These are phyloP conservation scores for Wasmannia auropunctata DNA, from an alignment of 1,140 invertebrate genomes.

Conservation along the genomic window DNA sequence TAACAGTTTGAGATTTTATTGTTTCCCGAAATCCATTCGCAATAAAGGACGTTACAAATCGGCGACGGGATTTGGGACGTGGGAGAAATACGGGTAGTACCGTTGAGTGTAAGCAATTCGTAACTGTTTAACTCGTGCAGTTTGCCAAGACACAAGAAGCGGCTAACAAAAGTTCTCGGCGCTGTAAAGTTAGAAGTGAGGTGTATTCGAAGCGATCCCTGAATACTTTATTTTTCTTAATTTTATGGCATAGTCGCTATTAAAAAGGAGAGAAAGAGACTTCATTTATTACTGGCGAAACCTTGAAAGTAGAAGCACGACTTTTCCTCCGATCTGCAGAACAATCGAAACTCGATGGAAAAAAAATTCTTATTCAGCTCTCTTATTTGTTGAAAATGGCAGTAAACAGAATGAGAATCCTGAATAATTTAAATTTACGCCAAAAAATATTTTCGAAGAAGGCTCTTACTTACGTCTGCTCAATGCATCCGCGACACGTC, in stretches of 20 bases:
- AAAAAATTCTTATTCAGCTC: neutral
- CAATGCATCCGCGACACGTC: neutral
- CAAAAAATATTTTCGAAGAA: neutral
- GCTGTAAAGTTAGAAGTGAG: slow-evolving; percentile 35
- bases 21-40: slow-evolving; percentile 45
- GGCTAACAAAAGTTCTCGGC: slow-evolving; percentile 38
- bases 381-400: slow-evolving; percentile 8
- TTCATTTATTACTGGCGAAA: slow-evolving; percentile 16
- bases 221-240: slow-evolving; percentile 51
- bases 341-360: slow-evolving; percentile 33
- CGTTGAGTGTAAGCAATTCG: slow-evolving; percentile 46
- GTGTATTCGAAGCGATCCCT: neutral
- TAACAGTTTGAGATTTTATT: slow-evolving; percentile 48
- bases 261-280: slow-evolving; percentile 13
- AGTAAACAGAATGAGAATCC: neutral
- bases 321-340: slow-evolving; percentile 7
- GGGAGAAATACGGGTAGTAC: slow-evolving; percentile 29
- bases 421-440: neutral
- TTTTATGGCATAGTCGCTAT: slow-evolving; percentile 13
- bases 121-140: slow-evolving; percentile 55
- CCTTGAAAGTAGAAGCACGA: neutral
- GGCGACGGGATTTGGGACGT: slow-evolving; percentile 39
- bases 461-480: neutral
- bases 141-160: slow-evolving; percentile 46
- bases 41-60: slow-evolving; percentile 51